Conservation (phyloP, 2,888 invertebrate species). For the Cataglyphis cursor region DNA sequence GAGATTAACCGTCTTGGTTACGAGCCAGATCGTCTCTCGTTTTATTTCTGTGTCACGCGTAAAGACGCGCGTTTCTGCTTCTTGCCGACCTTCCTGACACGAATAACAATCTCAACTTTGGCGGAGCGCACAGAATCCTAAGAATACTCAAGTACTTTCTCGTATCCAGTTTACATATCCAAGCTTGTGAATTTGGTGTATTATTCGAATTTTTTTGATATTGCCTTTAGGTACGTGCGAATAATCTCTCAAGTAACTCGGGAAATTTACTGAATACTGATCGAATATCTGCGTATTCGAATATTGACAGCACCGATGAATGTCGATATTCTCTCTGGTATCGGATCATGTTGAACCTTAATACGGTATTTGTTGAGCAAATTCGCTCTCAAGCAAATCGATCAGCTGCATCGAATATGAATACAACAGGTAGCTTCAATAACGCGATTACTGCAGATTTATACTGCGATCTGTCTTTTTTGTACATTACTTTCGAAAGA, state of each 20-base stretch:
- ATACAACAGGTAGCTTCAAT: slow-evolving; percentile 68
- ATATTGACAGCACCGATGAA: not conserved
- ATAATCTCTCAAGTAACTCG: not conserved
- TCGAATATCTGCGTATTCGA: not conserved
- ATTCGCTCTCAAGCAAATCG: slow-evolving; percentile 27
- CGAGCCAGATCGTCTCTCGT: slow-evolving; percentile 48
- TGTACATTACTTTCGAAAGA: slow-evolving; percentile 37
- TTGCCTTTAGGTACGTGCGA: not conserved
- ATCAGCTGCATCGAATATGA: slow-evolving; percentile 9
- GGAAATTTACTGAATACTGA: not conserved
- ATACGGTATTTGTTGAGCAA: slow-evolving; percentile 25
- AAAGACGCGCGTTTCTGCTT: slow-evolving; percentile 41
- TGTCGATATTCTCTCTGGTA: not conserved
- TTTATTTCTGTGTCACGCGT: slow-evolving; percentile 59
- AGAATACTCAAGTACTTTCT: not conserved
- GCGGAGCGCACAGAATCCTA: not conserved
- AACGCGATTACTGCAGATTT: slow-evolving; percentile 61
- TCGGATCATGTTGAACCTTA: slow-evolving; percentile 1
- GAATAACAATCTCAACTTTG: slow-evolving; percentile 58
- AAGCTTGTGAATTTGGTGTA: not conserved
- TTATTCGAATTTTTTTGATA: not conserved
- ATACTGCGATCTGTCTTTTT: slow-evolving; percentile 23
- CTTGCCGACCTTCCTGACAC: slow-evolving; percentile 31
- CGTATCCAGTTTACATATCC: not conserved
- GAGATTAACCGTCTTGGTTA: slow-evolving; percentile 64